These are phyloP conservation scores for Cebus imitator DNA, from an alignment of 2,113 vertebrate genomes.

Conservation along the genomic window DNA sequence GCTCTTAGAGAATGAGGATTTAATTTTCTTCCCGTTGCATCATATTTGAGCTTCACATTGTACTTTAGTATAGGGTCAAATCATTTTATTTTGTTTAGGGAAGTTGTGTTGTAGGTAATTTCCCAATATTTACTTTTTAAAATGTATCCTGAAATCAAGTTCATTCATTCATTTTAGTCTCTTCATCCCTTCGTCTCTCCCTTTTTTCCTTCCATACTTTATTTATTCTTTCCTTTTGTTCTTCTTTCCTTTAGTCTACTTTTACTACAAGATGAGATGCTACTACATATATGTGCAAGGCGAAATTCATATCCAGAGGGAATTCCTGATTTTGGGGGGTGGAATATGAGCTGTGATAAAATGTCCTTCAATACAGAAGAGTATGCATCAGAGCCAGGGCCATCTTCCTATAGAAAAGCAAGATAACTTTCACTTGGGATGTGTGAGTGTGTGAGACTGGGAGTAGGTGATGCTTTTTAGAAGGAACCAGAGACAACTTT, in stretches of 20 bases:
- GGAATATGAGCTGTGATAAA: background rate
- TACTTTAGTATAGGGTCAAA: background rate
- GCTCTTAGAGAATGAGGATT: background rate
- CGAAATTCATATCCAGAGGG: background rate
- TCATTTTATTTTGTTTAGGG: background rate
- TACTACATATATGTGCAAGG: background rate
- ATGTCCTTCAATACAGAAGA: background rate
- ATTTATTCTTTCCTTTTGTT: background rate
- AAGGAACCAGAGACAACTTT: background rate
- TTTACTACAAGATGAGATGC: background rate
- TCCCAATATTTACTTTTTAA: background rate
- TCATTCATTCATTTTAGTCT: background rate
- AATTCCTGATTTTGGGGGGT: background rate
- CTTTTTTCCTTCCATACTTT: rapidly evolving
- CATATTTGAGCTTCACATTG: background rate
- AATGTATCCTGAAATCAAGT: background rate
- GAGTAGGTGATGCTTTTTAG: background rate
- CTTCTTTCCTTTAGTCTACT: background rate
- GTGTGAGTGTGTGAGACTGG: background rate
- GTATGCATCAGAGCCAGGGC: background rate
- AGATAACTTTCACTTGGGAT: background rate
- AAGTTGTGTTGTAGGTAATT: background rate
- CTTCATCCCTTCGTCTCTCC: background rate
- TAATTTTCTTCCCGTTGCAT: background rate
- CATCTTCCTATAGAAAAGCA: background rate